Conservation (phyloP, 1,140 invertebrate species). For the Drosophila littoralis region DNA sequence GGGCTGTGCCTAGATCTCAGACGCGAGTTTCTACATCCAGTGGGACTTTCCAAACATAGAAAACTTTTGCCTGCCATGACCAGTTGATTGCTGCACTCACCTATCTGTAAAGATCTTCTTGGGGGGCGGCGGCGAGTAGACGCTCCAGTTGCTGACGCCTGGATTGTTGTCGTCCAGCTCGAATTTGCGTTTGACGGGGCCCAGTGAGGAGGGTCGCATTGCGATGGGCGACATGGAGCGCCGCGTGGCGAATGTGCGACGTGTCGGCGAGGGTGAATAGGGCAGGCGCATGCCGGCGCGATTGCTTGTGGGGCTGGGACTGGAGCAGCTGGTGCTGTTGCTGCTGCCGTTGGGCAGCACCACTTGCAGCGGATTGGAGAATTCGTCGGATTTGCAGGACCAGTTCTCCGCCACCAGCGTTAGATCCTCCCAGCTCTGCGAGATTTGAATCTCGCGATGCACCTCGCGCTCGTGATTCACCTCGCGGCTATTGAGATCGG, state of each 20-base stretch:
- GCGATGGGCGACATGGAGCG: slow-evolving; percentile 93
- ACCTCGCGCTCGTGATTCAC: slow-evolving; percentile 95
- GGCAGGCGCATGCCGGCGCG: slow-evolving; percentile 84
- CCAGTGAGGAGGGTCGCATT: slow-evolving; percentile 90
- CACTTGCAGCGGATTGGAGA: slow-evolving; percentile 83
- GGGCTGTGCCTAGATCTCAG: too few relatives aligned
- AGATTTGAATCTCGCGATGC: slow-evolving; percentile 94
- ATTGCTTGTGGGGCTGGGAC: slow-evolving; percentile 79
- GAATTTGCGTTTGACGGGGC: slow-evolving; percentile 91
- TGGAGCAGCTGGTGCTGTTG: slow-evolving; percentile 69
- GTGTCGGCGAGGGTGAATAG: slow-evolving; percentile 92
- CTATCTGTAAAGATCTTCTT: slow-evolving; percentile 84
- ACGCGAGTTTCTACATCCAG: too few relatives aligned
- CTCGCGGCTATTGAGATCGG: slow-evolving; percentile 92
- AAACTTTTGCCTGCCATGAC: too few relatives aligned
- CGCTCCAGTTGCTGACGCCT: slow-evolving; percentile 74
- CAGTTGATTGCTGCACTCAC: slow-evolving; percentile 24
- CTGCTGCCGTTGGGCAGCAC: slow-evolving; percentile 54
- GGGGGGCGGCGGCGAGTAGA: slow-evolving; percentile 77
- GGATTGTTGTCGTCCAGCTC: slow-evolving; percentile 88
- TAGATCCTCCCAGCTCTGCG: slow-evolving; percentile 95
- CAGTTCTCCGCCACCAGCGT: slow-evolving; percentile 89
- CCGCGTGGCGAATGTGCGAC: slow-evolving; percentile 91
- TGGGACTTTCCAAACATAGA: too few relatives aligned
- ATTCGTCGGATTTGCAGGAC: slow-evolving; percentile 86